These are phyloP conservation scores for Etia nguti DNA, from an alignment of 2,113 vertebrate genomes.

Conservation along the genomic window DNA sequence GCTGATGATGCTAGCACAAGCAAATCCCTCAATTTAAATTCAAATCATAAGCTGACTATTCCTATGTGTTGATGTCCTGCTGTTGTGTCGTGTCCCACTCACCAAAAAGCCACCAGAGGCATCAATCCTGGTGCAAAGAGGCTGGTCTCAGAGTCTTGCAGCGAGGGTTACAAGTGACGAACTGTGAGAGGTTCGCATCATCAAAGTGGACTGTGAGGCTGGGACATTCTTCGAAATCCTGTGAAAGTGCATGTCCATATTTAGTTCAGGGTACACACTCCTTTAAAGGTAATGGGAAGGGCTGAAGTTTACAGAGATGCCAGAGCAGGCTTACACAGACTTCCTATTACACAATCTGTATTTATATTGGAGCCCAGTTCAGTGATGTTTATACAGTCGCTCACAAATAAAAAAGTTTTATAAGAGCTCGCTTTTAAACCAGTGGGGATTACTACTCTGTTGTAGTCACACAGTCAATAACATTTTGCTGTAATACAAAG, in stretches of 20 bases:
- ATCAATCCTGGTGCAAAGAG: slow-evolving; percentile 49
- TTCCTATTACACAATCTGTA: slow-evolving; percentile 53
- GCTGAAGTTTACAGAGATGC: slow-evolving; percentile 72
- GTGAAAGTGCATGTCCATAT: slow-evolving; percentile 93
- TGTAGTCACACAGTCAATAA: background rate
- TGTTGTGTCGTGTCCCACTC: slow-evolving; percentile 24
- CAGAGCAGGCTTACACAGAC: slow-evolving; percentile 69
- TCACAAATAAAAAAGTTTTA: background rate
- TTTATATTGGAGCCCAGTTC: slow-evolving; percentile 6
- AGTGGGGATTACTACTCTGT: accelerated
- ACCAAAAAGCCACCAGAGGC: slow-evolving; percentile 36
- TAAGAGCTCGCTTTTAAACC: background rate
- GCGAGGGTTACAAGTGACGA: slow-evolving; percentile 47
- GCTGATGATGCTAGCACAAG: background rate
- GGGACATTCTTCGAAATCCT: slow-evolving; percentile 96
- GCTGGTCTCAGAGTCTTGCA: slow-evolving; percentile 26
- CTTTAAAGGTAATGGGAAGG: slow-evolving; percentile 94
- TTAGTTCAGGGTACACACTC: slow-evolving; percentile 88
- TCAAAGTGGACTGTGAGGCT: slow-evolving; percentile 82
- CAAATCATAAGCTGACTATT: background rate
- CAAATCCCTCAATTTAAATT: background rate
- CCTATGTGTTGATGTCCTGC: slow-evolving; percentile 14
- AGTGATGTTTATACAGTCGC: background rate
- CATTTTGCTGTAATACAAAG: background rate
- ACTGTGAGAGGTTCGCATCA: slow-evolving; percentile 65